These are phyloP conservation scores for Elysia crispata DNA, from an alignment of 2,888 invertebrate genomes.

Conservation along the genomic window DNA sequence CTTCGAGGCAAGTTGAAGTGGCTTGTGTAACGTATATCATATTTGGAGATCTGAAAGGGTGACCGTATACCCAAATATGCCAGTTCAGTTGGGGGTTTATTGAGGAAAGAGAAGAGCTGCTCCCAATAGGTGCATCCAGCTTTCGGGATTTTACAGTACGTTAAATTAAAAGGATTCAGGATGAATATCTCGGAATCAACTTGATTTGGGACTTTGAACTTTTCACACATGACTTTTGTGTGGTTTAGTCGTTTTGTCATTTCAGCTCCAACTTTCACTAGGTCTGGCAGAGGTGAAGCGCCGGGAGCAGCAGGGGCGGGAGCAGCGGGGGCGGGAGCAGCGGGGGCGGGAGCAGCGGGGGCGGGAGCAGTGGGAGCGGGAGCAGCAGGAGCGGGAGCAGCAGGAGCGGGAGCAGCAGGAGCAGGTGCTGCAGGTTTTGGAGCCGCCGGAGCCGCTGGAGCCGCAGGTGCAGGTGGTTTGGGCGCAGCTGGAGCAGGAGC, in stretches of 20 bases:
- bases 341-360: not conserved
- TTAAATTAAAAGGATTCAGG: constrained; percentile 29
- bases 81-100: constrained; percentile 26
- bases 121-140: constrained; percentile 46
- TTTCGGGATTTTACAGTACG: constrained; percentile 46
- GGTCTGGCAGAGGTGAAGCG: constrained; percentile 34
- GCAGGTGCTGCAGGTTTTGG: not conserved
- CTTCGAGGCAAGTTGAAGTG: constrained; percentile 45
- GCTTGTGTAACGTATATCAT: constrained; percentile 46
- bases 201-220: constrained; percentile 39
- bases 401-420: not conserved
- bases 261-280: constrained; percentile 13
- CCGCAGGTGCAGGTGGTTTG: not conserved
- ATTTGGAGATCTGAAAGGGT: constrained; percentile 48
- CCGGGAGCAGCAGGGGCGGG: constrained; percentile 6
- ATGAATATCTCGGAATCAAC: constrained; percentile 40
- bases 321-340: constrained; percentile 2
- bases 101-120: constrained; percentile 40
- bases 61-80: constrained; percentile 35
- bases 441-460: not conserved
- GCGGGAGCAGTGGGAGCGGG: not conserved
- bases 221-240: constrained; percentile 32
- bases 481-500: not conserved
- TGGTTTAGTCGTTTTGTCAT: constrained; percentile 18
- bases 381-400: not conserved